phyloP scores from a whole-genome alignment of 2,888 invertebrate genomes.

The Cylloceria caligata region DNA sequence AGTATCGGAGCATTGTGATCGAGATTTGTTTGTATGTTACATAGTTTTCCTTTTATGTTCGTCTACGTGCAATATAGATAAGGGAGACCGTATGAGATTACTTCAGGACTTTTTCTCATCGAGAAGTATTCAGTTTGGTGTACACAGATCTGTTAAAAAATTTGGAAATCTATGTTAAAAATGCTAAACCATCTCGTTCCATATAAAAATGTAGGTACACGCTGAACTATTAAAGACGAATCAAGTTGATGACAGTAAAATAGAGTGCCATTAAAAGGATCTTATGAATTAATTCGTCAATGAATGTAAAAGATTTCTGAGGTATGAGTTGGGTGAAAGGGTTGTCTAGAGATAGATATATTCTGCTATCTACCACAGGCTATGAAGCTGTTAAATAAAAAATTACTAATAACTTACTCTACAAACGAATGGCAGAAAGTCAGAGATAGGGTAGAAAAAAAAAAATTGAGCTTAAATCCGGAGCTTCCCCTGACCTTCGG shows the following conservation, averaged over 20 bases:
- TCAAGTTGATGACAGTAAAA: constrained; percentile 14
- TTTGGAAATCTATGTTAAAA: too few species aligned
- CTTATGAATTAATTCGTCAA: constrained; percentile 9
- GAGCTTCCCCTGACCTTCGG: background rate
- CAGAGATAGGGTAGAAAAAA: background rate
- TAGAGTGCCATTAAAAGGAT: background rate
- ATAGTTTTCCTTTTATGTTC: constrained; percentile 17
- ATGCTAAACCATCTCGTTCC: background rate
- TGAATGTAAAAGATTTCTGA: background rate
- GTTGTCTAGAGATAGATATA: background rate
- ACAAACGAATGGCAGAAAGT: constrained; percentile 20
- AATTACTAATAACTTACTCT: constrained; percentile 32
- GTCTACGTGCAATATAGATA: background rate
- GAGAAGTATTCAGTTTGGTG: background rate
- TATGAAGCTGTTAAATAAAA: background rate
- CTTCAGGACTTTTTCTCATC: background rate
- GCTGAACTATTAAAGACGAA: background rate
- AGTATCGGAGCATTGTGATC: background rate
- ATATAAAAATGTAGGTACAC: background rate
- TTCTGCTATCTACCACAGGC: background rate
- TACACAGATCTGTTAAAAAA: too few species aligned
- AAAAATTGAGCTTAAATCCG: constrained; percentile 9
- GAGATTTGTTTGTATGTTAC: constrained; percentile 18
- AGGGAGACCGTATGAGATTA: constrained; percentile 3
- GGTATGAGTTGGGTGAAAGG: background rate